phyloP scores from a whole-genome alignment of 1,140 invertebrate species.

The Calliopsis andreniformis region DNA sequence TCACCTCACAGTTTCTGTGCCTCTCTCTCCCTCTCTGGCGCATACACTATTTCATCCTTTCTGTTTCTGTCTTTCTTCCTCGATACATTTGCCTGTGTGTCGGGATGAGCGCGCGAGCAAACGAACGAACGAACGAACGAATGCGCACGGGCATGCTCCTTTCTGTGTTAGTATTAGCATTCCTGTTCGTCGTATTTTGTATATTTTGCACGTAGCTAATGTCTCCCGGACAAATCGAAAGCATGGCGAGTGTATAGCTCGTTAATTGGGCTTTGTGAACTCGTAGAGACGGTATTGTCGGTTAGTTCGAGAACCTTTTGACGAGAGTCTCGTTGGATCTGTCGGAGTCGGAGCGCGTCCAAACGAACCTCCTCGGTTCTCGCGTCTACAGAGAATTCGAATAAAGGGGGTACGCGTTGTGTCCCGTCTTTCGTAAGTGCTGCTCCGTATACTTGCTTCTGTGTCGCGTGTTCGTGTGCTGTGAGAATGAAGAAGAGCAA shows the following conservation, averaged over 20 bases:
- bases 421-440: background rate
- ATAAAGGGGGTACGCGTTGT: slow-evolving; percentile 12
- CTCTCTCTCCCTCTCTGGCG: background rate
- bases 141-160: slow-evolving; percentile 51
- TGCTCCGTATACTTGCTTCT: slow-evolving; percentile 18
- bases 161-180: slow-evolving; percentile 43
- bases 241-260: slow-evolving; percentile 11
- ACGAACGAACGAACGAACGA: slow-evolving; percentile 50
- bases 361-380: slow-evolving; percentile 21
- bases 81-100: slow-evolving; percentile 6
- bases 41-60: slow-evolving; percentile 29
- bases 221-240: slow-evolving; percentile 27
- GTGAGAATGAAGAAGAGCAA: slow-evolving; percentile 43
- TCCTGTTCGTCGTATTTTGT: slow-evolving; percentile 47
- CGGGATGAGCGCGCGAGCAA: slow-evolving; percentile 38
- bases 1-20: too few relatives aligned
- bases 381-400: slow-evolving; percentile 12
- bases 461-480: slow-evolving; percentile 39
- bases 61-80: slow-evolving; percentile 29
- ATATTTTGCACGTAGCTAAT: slow-evolving; percentile 21
- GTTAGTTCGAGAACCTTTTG: background rate
- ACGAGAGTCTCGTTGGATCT: slow-evolving; percentile 11
- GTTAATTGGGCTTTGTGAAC: slow-evolving; percentile 18
- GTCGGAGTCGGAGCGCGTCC: background rate
- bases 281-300: slow-evolving; percentile 11